Evolutionary conservation across 2,113 vertebrate genomes (phyloP).

Genomic region (Xiphorhynchus elegans): DNA sequence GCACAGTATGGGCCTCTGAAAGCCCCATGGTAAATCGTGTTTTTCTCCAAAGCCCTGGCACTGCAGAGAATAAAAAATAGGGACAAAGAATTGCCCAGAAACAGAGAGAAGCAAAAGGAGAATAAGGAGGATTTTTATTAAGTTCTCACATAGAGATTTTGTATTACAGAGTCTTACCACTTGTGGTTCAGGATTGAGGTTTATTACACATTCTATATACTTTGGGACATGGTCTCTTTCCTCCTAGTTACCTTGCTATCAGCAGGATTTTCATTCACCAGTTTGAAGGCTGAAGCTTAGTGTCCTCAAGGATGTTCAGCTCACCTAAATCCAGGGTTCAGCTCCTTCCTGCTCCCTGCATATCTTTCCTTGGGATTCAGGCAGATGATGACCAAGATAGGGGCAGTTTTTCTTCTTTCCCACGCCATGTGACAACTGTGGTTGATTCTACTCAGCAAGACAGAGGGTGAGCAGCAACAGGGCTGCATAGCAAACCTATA

Average conservation of each 20-base stretch:
- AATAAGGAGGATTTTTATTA: not conserved
- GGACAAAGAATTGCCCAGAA: not conserved
- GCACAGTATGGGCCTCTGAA: not conserved
- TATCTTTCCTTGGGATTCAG: not conserved
- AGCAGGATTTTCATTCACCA: not conserved
- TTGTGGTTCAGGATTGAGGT: not conserved
- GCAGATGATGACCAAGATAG: not conserved
- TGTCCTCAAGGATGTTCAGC: not conserved
- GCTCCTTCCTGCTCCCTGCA: not conserved
- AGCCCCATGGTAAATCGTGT: not conserved
- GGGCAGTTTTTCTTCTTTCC: not conserved
- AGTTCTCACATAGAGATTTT: not conserved
- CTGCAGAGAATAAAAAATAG: not conserved
- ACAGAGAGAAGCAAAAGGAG: not conserved
- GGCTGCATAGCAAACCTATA: not conserved
- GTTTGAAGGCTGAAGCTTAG: not conserved
- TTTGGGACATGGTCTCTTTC: not conserved
- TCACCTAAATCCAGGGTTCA: not conserved
- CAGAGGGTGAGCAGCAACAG: not conserved
- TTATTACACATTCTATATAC: not conserved
- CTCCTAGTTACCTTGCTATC: not conserved
- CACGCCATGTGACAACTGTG: fast-evolving
- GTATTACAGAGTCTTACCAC: not conserved
- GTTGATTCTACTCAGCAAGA: not conserved
- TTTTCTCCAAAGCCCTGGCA: not conserved